These are phyloP conservation scores for Paramormyrops hopkinsi DNA, from an alignment of 2,797 vertebrate species.

Conservation along the genomic window DNA sequence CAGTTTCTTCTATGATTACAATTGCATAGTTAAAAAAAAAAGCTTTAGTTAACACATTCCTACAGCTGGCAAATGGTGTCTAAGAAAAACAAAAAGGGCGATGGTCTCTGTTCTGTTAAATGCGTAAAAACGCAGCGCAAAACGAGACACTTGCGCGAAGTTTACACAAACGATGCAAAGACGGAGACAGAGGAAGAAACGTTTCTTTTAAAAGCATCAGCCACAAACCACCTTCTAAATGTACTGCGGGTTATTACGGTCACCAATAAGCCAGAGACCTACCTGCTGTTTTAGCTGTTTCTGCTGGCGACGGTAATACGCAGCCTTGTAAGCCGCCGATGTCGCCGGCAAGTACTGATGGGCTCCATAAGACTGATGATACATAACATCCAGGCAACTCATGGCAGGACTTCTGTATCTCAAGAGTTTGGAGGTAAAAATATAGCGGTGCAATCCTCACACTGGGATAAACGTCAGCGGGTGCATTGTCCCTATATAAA, in stretches of 20 bases:
- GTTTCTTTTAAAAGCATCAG: background rate
- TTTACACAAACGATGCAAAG: background rate
- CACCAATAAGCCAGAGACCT: conserved; percentile 40
- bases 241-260: background rate
- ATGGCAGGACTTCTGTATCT: conserved; percentile 63
- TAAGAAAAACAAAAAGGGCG: background rate
- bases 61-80: background rate
- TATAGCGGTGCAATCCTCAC: conserved; percentile 44
- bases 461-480: conserved; percentile 47
- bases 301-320: conserved; percentile 62
- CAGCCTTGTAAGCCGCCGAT: conserved; percentile 62
- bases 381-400: conserved; percentile 95
- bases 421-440: conserved; percentile 24
- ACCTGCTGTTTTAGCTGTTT: conserved; percentile 69
- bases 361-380: conserved; percentile 84
- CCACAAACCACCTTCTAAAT: background rate
- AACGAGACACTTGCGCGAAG: background rate
- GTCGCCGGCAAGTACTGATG: conserved; percentile 67
- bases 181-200: background rate
- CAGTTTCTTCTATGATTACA: background rate
- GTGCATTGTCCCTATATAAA: conserved; percentile 63
- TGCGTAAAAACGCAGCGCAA: conserved; percentile 9
- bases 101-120: background rate
- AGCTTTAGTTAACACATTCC: background rate
- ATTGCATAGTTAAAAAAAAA: background rate